Base-by-base conservation (phyloP, 1,140 invertebrate species). In the Papilio glaucus region DNA sequence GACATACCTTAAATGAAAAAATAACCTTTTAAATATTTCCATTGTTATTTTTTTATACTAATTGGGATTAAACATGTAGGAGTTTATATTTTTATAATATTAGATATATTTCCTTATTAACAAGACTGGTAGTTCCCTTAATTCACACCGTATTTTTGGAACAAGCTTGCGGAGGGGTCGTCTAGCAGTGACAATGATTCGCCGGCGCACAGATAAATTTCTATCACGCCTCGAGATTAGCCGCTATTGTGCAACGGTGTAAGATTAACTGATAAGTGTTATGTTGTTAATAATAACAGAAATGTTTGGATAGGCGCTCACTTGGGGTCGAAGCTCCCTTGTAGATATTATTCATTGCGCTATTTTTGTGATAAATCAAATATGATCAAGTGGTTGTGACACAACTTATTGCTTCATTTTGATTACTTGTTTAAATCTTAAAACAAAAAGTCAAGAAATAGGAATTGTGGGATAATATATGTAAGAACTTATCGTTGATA, bases 191-290 rank as follows among this genome's bases (percentile, higher is more conserved):
- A 91, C 89, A 90, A 90, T 89, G 83, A 85, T 81, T 77, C 77
- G 53, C 62, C 81, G 75, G 79, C 81, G 73, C 69, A 69, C 70
- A 92, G 90, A 92, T 92, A 92, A 91, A 90, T 90, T 91, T 84
- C 86, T 91, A 92, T 91, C 89, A 87, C 89, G 86, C 87, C 81
- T 78, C 75, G 80, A 88, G 89, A 92, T 92, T 92, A 92, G 88
- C 87, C 45, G 72, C 81, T 80, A 89, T 92, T 92, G 89, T 92
- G 78, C 74, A 83, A 79, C 83, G 77, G 87, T 89, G 88, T 90
- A 89, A 92, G 90, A 92, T 92, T 90, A 92, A 90, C 87, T 86
- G 90, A 92, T 92, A 92, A 90, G 88, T 92, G 85, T 88, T 86
- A 87, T 71, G 85, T 89, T 83, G 87, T 88, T 92, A 92, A 91